Evolutionary conservation across 2,797 vertebrate genomes (phyloP), one percentile per base, ranked within the genome.

Genomic region (Lithobates sylvaticus): DNA sequence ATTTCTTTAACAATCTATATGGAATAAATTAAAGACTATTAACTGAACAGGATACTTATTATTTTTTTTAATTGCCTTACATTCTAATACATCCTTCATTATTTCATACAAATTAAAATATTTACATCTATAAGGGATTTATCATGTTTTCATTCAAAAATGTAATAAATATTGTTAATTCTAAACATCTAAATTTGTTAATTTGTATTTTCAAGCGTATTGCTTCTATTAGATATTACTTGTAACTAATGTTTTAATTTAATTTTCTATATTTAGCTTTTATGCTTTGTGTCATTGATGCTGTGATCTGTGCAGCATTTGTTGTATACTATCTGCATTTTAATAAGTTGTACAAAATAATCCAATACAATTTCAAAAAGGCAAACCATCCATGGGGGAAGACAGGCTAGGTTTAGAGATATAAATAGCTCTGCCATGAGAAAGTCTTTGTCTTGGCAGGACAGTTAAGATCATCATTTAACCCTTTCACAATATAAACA

Each of bases 1-100:
- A 36, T 36, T 36, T 61, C 6, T n/a, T 23, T 61, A 0, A 1
- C 21, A 23, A 23, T n/a, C 21, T 4, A 61, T 61, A 13, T 61
- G 23, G 21, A 61, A 61, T 23, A 61, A 34, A 71, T 61, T 47
- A 26, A 73, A 27, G 42, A 74, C 32, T 13, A 79, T 79, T 29
- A 79, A 39, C 64, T 32, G 10, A 21, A 44, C 27, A 44, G 65
- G 21, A 21, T 29, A 18, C 26, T 79, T 68, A 69, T 68, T 79
- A 68, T 78, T 10, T 79, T 23, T 47, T 27, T 80, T 32, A 69
- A 80, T 80, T 70, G 42, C 78, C 44, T 61, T 68, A 16, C 42
- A 67, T 78, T 67, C 36, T 39, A 27, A 15, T 65, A 23, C 15
- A 29, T 44, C n/a, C 15, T 74, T 82, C 75, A 67, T 83, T 68